A percentile compares a stretch with the other conserved stretches of the same genome.
Conservation (phyloP, 2,797 vertebrate species). For the Cirrhinus molitorella region DNA sequence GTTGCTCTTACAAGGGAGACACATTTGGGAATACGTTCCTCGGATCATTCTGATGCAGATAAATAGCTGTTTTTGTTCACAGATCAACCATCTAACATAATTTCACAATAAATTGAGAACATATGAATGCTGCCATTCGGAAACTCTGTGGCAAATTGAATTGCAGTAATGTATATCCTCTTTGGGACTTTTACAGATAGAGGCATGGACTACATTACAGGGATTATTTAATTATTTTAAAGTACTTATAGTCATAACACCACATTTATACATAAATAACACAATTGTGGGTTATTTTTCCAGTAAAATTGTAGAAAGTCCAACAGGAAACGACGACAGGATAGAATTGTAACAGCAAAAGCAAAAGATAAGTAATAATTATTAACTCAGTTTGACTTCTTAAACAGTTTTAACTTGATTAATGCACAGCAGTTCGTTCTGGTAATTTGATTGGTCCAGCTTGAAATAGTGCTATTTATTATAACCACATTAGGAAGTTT, state of each 20-base stretch:
- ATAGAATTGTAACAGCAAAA: too few species aligned
- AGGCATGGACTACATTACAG: background rate
- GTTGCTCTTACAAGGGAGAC: background rate
- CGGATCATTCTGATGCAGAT: background rate
- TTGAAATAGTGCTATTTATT: background rate
- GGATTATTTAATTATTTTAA: background rate
- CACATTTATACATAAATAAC: background rate
- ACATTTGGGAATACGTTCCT: background rate
- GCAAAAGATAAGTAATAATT: background rate
- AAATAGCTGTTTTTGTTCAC: background rate
- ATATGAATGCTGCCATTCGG: background rate
- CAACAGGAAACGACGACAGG: too few species aligned
- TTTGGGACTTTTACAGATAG: background rate
- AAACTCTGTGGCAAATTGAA: conserved; percentile 4
- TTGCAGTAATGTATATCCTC: background rate
- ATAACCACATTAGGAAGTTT: background rate
- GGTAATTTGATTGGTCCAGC: background rate
- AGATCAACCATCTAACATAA: background rate
- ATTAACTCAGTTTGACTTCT: background rate
- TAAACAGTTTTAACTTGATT: background rate
- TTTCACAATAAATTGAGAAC: background rate
- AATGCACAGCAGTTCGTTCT: background rate
- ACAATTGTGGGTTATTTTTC: background rate
- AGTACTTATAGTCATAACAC: background rate
- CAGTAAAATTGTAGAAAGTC: background rate